Evolutionary conservation across 2,113 vertebrate genomes (phyloP).

Genomic region (Pristiophorus japonicus): DNA sequence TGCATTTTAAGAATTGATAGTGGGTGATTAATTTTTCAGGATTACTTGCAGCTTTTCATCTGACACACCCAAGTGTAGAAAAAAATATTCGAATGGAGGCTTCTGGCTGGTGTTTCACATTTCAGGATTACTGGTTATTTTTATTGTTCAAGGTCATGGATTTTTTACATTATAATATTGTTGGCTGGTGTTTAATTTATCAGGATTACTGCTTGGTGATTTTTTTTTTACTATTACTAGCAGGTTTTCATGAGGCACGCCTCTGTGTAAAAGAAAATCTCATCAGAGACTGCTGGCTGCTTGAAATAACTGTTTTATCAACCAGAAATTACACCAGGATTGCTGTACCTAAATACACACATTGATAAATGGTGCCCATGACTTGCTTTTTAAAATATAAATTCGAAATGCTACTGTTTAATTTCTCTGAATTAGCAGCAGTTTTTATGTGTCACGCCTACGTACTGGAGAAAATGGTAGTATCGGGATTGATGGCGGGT

Average conservation of each 20-base stretch:
- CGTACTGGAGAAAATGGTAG: not conserved
- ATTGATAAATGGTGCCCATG: not conserved
- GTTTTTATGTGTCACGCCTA: not conserved
- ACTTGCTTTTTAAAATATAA: not conserved
- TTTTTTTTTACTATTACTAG: not conserved
- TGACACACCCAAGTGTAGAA: not conserved
- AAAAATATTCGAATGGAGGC: not conserved
- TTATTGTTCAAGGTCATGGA: not conserved
- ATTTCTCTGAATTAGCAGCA: not conserved
- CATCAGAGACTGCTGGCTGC: not conserved
- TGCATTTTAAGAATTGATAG: not conserved
- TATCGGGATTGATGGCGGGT: not conserved
- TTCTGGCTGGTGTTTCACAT: not conserved
- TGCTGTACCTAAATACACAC: not conserved
- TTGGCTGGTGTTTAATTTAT: not conserved
- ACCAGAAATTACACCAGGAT: not conserved
- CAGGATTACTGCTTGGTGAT: too few species aligned
- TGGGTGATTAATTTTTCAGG: constrained; percentile 23
- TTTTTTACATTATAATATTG: not conserved
- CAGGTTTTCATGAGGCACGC: not conserved
- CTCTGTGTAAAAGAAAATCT: not conserved
- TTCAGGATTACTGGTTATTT: not conserved
- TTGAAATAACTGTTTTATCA: not conserved
- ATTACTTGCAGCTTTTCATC: not conserved
- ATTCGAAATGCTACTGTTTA: not conserved